Conservation (phyloP, 2,888 invertebrate species). For the Dicyrtomina minuta region DNA sequence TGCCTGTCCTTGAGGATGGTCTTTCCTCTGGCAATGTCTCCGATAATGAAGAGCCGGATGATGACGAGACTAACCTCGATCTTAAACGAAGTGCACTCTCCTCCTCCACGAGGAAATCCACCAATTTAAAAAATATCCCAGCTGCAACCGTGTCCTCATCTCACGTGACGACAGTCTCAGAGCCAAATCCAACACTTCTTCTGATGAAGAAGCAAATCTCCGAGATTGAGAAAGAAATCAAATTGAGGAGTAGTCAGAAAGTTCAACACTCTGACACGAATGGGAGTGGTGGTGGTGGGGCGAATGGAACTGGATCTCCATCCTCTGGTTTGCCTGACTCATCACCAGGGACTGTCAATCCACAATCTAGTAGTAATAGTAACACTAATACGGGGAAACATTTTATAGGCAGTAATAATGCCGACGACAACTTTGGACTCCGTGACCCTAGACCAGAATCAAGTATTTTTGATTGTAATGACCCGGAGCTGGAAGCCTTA, state of each 20-base stretch:
- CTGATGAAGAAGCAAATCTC: conserved; percentile 68
- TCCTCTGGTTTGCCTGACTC: conserved; percentile 2
- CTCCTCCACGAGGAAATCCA: conserved; percentile 5
- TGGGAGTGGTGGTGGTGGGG: conserved; percentile 3
- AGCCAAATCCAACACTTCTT: conserved; percentile 76
- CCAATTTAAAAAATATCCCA: conserved; percentile 15
- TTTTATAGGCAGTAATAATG: background rate
- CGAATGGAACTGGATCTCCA: conserved; percentile 11
- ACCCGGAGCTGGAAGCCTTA: conserved; percentile 69
- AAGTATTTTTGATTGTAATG: conserved; percentile 43
- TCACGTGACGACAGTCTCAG: conserved; percentile 54
- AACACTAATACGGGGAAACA: background rate
- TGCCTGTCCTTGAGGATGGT: conserved; percentile 93
- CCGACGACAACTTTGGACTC: background rate
- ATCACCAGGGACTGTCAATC: background rate
- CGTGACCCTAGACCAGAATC: conserved; percentile 27
- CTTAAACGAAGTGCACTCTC: background rate
- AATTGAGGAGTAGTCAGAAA: conserved; percentile 55
- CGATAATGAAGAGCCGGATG: conserved; percentile 68
- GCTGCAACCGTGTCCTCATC: background rate
- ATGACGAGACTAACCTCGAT: conserved; percentile 19
- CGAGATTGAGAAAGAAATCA: conserved; percentile 71
- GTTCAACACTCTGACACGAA: conserved; percentile 16
- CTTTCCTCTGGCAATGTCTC: conserved; percentile 91
- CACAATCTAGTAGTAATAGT: background rate